Evolutionary conservation across 2,888 invertebrate genomes (phyloP).

Genomic region (Allolobophora icterica): DNA sequence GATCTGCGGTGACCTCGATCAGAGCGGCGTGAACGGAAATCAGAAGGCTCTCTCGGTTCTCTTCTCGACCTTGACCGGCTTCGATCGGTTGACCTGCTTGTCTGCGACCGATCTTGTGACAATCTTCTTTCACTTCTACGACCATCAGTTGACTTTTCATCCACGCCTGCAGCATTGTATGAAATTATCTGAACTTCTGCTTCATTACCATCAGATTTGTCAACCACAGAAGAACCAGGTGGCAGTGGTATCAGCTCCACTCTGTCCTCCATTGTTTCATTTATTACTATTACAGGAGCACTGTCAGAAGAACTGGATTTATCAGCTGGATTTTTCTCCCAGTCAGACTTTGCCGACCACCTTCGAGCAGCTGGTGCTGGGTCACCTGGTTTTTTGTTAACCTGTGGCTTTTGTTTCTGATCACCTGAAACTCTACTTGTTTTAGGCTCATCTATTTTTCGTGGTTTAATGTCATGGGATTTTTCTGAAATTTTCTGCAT

Average conservation of each 20-base stretch:
- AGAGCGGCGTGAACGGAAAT: neutral
- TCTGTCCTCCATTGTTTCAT: neutral
- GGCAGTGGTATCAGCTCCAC: constrained; percentile 15
- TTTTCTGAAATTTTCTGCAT: neutral
- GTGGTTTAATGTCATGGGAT: neutral
- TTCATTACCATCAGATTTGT: neutral
- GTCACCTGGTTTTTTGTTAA: neutral
- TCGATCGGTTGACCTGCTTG: neutral
- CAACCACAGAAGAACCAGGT: neutral
- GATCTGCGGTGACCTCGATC: neutral
- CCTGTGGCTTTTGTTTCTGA: neutral
- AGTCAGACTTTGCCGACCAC: constrained; percentile 26
- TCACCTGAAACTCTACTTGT: neutral
- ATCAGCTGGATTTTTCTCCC: neutral
- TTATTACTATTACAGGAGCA: neutral
- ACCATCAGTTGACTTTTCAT: neutral
- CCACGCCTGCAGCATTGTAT: neutral
- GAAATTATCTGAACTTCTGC: neutral
- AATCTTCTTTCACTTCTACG: too few species aligned
- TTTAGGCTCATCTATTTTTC: neutral
- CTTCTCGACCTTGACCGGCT: neutral
- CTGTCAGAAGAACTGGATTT: neutral
- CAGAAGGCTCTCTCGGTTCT: neutral
- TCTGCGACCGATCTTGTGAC: neutral
- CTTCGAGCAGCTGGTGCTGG: neutral